Conservation (phyloP, 2,888 invertebrate species). For the Rhorus exstirpatorius region DNA sequence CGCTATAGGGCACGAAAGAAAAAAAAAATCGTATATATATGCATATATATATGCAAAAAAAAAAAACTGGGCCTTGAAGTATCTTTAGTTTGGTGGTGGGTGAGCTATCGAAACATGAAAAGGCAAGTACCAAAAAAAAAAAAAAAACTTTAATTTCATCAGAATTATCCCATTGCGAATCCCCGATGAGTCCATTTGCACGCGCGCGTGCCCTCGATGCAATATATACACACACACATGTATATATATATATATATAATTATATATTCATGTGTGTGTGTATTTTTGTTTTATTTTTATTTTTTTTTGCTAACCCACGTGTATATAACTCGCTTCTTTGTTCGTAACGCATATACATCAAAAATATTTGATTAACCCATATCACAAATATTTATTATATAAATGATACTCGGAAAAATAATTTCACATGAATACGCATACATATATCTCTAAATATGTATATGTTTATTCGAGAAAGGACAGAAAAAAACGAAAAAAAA, state of each 20-base stretch:
- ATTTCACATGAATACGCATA: conserved; percentile 59
- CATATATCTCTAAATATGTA: conserved; percentile 21
- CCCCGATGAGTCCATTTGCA: conserved; percentile 35
- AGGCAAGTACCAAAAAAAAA: conserved; percentile 50
- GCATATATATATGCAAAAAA: conserved; percentile 29
- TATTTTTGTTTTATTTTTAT: conserved; percentile 66
- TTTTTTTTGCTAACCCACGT: conserved; percentile 84
- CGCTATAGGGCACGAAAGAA: conserved; percentile 65
- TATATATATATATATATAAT: conserved; percentile 40
- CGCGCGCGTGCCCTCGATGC: conserved; percentile 63
- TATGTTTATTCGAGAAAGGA: conserved; percentile 4
- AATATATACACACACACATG: conserved; percentile 31
- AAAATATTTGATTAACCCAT: conserved; percentile 80
- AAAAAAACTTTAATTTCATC: conserved; percentile 4
- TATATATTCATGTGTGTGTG: conserved; percentile 17
- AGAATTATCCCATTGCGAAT: conserved; percentile 1
- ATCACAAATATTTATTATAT: conserved; percentile 75
- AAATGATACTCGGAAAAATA: conserved; percentile 70
- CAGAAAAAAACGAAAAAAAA: neutral
- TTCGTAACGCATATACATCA: conserved; percentile 84
- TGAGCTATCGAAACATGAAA: conserved; percentile 41
- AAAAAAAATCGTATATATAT: conserved; percentile 21
- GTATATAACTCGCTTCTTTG: conserved; percentile 86
- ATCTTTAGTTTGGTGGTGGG: conserved; percentile 57
- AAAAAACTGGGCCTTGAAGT: conserved; percentile 32